Percentiles rank a stretch among this genome's conserved stretches.
Conservation (phyloP, 2,797 vertebrate genomes). For the Carduelis carduelis region DNA sequence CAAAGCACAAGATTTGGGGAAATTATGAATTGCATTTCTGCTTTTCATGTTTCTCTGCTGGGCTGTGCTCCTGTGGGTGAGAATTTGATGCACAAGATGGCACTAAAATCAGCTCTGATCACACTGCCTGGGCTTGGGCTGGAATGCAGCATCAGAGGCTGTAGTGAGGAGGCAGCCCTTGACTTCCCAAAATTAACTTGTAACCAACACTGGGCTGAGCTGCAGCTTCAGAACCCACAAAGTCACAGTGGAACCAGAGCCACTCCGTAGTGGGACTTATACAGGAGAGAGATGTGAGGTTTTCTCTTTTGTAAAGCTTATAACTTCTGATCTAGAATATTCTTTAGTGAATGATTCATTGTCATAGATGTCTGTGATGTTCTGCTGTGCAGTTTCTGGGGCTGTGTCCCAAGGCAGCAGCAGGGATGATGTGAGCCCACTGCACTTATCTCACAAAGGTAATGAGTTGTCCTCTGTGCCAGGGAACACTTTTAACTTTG, state of each 20-base stretch:
- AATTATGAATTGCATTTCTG: background rate
- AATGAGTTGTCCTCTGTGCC: background rate
- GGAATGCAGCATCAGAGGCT: background rate
- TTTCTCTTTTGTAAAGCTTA: background rate
- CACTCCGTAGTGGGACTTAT: rapidly evolving
- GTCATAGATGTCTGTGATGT: background rate
- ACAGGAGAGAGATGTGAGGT: background rate
- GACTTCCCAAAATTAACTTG: background rate
- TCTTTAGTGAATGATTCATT: background rate
- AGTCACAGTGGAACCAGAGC: rapidly evolving
- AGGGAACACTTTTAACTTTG: background rate
- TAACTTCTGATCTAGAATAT: background rate
- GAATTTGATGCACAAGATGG: background rate
- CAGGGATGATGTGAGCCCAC: background rate
- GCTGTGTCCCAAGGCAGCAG: background rate
- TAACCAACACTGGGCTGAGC: background rate
- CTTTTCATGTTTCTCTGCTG: background rate
- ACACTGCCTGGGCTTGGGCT: background rate
- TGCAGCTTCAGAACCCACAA: background rate
- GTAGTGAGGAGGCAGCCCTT: background rate
- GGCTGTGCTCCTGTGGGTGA: background rate
- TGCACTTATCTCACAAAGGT: background rate
- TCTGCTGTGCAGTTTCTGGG: background rate
- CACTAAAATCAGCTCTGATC: background rate
- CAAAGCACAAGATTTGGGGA: background rate